Evolutionary conservation across 2,797 vertebrate genomes (phyloP), one percentile per base, ranked within the genome.

Genomic region (Cynodonichthys magdalenae): DNA sequence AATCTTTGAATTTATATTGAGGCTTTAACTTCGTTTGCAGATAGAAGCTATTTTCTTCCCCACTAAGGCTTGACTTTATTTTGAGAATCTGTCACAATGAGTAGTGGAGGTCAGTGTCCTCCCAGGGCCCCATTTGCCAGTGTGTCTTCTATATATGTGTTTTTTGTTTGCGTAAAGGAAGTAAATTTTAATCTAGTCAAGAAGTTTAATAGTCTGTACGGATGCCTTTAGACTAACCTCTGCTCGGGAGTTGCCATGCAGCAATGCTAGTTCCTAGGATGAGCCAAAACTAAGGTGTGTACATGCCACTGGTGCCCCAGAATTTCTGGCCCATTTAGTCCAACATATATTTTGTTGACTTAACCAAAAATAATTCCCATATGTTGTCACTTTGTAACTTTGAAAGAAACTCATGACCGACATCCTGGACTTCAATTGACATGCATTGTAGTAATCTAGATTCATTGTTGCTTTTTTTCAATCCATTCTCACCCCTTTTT

Each of bases 171-270:
- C 77, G 66, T 66, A 53, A 81, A 61, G 69, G 50, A 59, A 75
- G 69, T 90, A 89, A 85, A 87, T 90, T 83, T 81, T 85, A 75
- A 87, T 87, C 84, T 84, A 77, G 69, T 80, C 86, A 85, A 86
- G 63, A 55, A 66, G 79, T 56, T 79, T 84, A 82, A 85, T 85
- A 74, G 80, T 66, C 66, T 60, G 71, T 63, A 66, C 59, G 79
- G 73, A 89, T 89, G 83, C 87, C 86, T 69, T 71, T 69, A 59
- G 47, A n/a, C 66, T 60, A 65, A 80, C 73, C 80, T 81, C 63
- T 57, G 59, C 74, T 81, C 59, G 24, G 51, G 60, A 54, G 88
- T 92, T 88, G 77, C 85, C 83, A 81, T 66, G 85, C 74, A 79
- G 59, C 64, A 48, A 6, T 76, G 71, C 71, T 61, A 4, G 89